Base-by-base conservation (phyloP, 2,888 invertebrate species). In the Pharmacophagus antenor region DNA sequence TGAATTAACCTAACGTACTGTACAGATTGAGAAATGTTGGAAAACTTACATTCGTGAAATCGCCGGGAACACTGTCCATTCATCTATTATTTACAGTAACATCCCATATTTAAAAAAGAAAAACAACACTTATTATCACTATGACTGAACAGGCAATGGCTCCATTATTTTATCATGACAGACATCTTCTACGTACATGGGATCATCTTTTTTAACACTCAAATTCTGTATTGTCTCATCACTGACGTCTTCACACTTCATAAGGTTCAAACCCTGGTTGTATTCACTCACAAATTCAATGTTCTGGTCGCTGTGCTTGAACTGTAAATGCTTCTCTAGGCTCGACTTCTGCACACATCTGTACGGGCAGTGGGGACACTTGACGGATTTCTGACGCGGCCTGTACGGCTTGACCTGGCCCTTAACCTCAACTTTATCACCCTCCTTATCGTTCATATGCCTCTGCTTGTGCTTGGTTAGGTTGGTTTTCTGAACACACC, bases 401-500 rank as follows among this genome's bases (percentile, higher is more conserved):
- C 84, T 71, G 42, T 88, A 89, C 0, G 90, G 88, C 56, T 87
- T 91, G 1, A 70, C 68, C 62, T 81, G 79, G 48, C 65, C 77
- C 61, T 85, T 84, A 0, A 75, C 68, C 0, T 84, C 83, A 0
- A 77, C 37, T 42, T 83, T 84, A 0, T 84, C 85, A 0, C 81
- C 77, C 0, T 81, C 79, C 20, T 83, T 86, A 8, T 90, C 91
- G 25, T 85, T 85, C 18, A 85, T 62, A 76, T 91, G 91, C 46
- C 90, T 77, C 57, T 86, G 87, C 41, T 88, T 91, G 48, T 91
- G 91, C 65, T 91, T 91, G 0, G 88, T 91, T 8, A 91, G 60
- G 54, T 91, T 91, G 0, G 91, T 91, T 66, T 91, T 91, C 56
- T 91, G 91, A 0, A 91, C 91, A 53, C 91, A 91, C 1, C 85